A percentile compares a stretch with the other conserved stretches of the same genome.
Evolutionary conservation across 2,797 vertebrate species (phyloP).

Genomic region (Tamandua tetradactyla): DNA sequence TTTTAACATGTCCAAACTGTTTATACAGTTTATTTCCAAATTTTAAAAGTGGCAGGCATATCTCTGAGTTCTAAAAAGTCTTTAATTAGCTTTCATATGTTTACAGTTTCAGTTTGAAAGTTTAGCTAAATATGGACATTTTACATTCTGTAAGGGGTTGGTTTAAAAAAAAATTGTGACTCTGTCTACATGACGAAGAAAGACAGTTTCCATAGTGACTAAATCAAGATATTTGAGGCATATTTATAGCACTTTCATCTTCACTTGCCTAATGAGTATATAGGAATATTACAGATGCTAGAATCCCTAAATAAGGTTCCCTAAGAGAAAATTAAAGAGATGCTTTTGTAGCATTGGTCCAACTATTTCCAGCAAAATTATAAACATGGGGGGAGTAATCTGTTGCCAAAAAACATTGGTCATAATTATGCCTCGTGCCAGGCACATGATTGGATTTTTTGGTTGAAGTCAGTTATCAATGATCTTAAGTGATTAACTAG

Average conservation of each 20-base stretch:
- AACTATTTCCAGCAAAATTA: slow-evolving; percentile 5
- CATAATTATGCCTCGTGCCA: background rate
- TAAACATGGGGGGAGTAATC: background rate
- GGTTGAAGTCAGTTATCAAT: slow-evolving; percentile 35
- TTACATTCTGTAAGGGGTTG: background rate
- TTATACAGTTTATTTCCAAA: background rate
- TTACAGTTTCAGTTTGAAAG: background rate
- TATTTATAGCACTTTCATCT: slow-evolving; percentile 5
- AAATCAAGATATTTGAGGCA: slow-evolving; percentile 16
- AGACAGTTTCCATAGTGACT: background rate
- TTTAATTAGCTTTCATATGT: background rate
- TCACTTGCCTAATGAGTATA: background rate
- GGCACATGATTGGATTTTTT: slow-evolving; percentile 6
- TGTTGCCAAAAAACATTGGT: background rate
- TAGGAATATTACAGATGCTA: background rate
- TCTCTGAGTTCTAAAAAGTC: slow-evolving; percentile 22
- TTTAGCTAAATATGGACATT: background rate
- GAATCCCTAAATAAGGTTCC: background rate
- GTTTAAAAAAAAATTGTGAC: background rate
- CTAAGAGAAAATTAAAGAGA: background rate
- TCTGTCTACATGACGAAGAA: background rate
- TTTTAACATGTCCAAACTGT: background rate
- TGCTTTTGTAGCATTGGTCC: background rate
- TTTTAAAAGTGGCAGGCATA: background rate
- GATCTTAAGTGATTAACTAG: slow-evolving; percentile 28